A percentile compares a stretch with the other conserved stretches of the same genome.
phyloP scores from a whole-genome alignment of 1,140 invertebrate species.

The Carcinoscorpius rotundicauda region DNA sequence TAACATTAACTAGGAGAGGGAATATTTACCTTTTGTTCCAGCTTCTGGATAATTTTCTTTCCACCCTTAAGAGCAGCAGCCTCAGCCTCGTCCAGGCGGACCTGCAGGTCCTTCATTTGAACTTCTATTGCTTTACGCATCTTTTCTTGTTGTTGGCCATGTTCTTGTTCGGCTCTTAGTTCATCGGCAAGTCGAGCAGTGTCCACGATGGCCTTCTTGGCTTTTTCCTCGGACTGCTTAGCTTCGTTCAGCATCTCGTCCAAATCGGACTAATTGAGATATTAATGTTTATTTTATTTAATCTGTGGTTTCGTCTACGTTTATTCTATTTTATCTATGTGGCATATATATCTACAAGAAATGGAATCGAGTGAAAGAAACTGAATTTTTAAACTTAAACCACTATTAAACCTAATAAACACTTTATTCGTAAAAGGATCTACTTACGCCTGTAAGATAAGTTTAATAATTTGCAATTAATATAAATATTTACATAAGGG shows the following conservation, averaged over 20 bases:
- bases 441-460: too few species aligned
- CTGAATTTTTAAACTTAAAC: too few species aligned
- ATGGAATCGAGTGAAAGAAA: too few species aligned
- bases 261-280: slow-evolving; percentile 55
- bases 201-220: slow-evolving; percentile 97
- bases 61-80: slow-evolving; percentile 83
- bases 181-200: slow-evolving; percentile 94
- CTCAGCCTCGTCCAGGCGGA: slow-evolving; percentile 46
- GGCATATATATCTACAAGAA: too few species aligned
- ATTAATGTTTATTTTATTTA: slow-evolving; percentile 59
- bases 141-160: slow-evolving; percentile 94
- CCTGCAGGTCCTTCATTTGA: slow-evolving; percentile 95
- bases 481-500: too few species aligned
- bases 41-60: slow-evolving; percentile 57
- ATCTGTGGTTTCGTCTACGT: slow-evolving; percentile 58
- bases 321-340: slow-evolving; percentile 32
- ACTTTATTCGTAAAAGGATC: too few species aligned
- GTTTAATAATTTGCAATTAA: too few species aligned
- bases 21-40: slow-evolving; percentile 34
- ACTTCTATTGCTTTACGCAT: slow-evolving; percentile 90
- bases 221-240: slow-evolving; percentile 92
- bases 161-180: slow-evolving; percentile 95
- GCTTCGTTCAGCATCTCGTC: slow-evolving; percentile 92
- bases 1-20: too few species aligned
- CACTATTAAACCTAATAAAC: too few species aligned